Evolutionary conservation across 2,113 vertebrate species (phyloP), one percentile per base, ranked within the genome.

Genomic region (Microtus richardsoni): DNA sequence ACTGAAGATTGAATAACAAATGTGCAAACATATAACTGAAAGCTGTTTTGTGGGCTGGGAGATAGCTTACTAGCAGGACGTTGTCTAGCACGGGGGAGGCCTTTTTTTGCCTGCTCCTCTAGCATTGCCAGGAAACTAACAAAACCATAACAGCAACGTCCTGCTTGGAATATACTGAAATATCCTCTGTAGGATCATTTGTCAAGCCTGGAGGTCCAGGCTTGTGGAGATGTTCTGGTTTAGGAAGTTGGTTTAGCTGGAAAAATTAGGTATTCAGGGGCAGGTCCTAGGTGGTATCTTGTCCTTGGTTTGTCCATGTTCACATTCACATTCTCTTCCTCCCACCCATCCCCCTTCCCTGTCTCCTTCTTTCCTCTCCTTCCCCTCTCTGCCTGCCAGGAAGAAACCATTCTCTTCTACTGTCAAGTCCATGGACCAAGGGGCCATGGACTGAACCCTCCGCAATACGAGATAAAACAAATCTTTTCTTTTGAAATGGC

Each of bases 1-100:
- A 83, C 80, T 75, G 64, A 93, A 30, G 54, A 83, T 91, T 93
- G 89, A 89, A 89, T 73, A 91, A 83, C 44, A 90, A 58, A 70
- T 33, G 49, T 83, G 62, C 75, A 74, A 94, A 94, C 36, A 3
- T 77, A 71, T 90, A 26, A 44, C 96, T 85, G 39, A 84, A 83
- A 91, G 52, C 28, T 52, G 33, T 49, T 49, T 84, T 80, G n/a
- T 89, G 47, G 78, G 26, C 47, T 79, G 30, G 60, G 33, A 11
- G n/a, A 17, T 36, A 66, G 78, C 47, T 78, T 24, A 52, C n/a
- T 12, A 47, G 44, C 47, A 68, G 12, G 17, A 49, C 36, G 39
- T 7, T 8, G 26, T 49, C 66, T 41, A 47, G 26, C 44, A 3
- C 30, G 33, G 36, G 2, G 36, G 54, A 83, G 19, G 75, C 8